Percentiles rank a stretch among this genome's conserved stretches.
phyloP scores from a whole-genome alignment of 1,140 invertebrate species.

The Drosophila kurseongensis region DNA sequence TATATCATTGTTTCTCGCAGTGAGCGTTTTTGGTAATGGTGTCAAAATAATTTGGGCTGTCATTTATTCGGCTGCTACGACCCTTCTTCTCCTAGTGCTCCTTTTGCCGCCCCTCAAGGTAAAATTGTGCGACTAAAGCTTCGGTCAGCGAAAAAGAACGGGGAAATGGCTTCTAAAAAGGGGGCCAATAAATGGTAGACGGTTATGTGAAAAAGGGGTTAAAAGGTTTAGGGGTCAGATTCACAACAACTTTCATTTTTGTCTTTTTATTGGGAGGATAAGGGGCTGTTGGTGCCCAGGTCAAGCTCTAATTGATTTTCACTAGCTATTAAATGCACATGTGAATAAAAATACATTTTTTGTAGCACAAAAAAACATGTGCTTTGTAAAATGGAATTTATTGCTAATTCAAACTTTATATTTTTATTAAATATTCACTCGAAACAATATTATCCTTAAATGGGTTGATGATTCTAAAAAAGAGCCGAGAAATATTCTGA shows the following conservation, averaged over 20 bases:
- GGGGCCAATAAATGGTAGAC: not conserved
- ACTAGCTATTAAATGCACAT: no score
- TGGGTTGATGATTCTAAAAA: no score
- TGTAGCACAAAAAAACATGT: no score
- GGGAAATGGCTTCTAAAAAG: no score
- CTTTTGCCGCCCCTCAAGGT: slow-evolving; percentile 34
- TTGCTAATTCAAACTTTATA: not conserved
- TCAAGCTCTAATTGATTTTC: not conserved
- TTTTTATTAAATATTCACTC: not conserved
- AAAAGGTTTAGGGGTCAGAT: slow-evolving; percentile 5
- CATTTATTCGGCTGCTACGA: slow-evolving; percentile 63
- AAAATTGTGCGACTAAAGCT: slow-evolving; percentile 4
- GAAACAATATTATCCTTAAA: no score
- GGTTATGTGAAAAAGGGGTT: not conserved
- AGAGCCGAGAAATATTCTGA: slow-evolving; percentile 1
- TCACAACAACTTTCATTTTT: not conserved
- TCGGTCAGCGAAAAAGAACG: slow-evolving; percentile 14
- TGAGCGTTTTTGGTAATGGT: slow-evolving; percentile 71
- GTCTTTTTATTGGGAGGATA: slow-evolving; percentile 1
- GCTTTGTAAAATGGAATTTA: not conserved
- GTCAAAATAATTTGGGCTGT: slow-evolving; percentile 80
- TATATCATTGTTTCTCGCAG: no score
- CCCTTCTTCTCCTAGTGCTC: not conserved
- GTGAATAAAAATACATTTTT: no score
- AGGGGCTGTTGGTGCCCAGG: not conserved